A percentile compares a stretch with the other conserved stretches of the same genome.
Conservation (phyloP, 2,797 vertebrate genomes). For the Lagothrix lagotricha region DNA sequence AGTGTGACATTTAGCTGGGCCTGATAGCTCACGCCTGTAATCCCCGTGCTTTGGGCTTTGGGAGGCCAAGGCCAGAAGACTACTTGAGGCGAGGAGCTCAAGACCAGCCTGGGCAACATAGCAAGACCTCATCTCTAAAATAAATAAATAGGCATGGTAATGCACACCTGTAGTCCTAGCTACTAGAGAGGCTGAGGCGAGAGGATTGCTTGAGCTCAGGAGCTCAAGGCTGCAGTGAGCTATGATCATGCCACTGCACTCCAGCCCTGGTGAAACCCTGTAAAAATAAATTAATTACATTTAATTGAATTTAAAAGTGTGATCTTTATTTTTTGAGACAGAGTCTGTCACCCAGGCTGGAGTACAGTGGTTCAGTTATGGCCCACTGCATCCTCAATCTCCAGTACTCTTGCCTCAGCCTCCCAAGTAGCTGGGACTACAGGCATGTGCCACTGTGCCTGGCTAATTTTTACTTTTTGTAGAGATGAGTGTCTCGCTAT, state of each 20-base stretch:
- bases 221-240: not conserved
- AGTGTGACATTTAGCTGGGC: not conserved
- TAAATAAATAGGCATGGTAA: not conserved
- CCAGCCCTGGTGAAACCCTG: not conserved
- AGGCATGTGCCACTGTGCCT: not conserved
- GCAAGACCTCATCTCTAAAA: not conserved
- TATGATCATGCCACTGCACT: not conserved
- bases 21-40: rapidly evolving
- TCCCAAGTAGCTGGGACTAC: not conserved
- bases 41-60: not conserved
- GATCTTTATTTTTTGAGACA: not conserved
- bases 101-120: not conserved
- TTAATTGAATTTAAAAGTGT: not conserved
- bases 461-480: not conserved
- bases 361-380: not conserved
- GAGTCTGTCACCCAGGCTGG: not conserved
- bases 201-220: not conserved
- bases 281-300: not conserved
- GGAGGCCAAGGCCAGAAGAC: not conserved
- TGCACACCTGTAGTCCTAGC: not conserved
- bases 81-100: not conserved
- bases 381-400: not conserved
- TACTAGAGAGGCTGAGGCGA: not conserved
- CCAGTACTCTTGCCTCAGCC: not conserved
- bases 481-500: not conserved